These are phyloP conservation scores for Dasysyrphus tricinctus DNA, from an alignment of 2,888 invertebrate genomes.

Conservation along the genomic window DNA sequence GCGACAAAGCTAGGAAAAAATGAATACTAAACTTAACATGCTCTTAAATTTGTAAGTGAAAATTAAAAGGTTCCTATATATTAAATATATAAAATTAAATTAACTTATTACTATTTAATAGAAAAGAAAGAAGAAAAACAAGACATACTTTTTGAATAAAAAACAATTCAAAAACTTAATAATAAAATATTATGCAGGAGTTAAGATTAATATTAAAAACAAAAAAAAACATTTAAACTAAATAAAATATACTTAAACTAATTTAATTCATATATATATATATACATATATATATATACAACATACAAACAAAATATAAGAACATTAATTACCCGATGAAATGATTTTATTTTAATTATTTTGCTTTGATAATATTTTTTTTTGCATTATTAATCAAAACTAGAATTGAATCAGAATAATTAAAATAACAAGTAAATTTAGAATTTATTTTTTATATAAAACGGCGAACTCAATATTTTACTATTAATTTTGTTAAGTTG, in stretches of 20 bases:
- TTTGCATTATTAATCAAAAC: not conserved
- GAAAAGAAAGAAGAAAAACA: conserved; percentile 28
- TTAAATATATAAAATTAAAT: conserved; percentile 76
- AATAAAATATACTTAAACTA: conserved; percentile 60
- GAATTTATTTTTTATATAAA: conserved; percentile 3
- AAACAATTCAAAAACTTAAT: conserved; percentile 39
- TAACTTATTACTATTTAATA: conserved; percentile 72
- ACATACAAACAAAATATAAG: conserved; percentile 27
- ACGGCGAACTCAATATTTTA: conserved; percentile 61
- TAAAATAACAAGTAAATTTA: not conserved
- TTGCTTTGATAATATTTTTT: not conserved
- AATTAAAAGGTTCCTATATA: conserved; percentile 78
- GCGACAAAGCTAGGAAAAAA: not conserved
- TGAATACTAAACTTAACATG: conserved; percentile 32
- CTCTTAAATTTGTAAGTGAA: conserved; percentile 74
- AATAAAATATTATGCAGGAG: conserved; percentile 25
- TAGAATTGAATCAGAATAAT: conserved; percentile 8
- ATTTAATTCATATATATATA: conserved; percentile 28
- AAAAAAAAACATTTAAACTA: conserved; percentile 40
- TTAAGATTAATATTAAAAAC: conserved; percentile 10
- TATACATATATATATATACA: conserved; percentile 37
- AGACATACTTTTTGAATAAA: conserved; percentile 16
- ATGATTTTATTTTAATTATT: not conserved
- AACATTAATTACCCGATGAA: not conserved
- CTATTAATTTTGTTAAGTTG: conserved; percentile 48